These are phyloP conservation scores for Blastobasis lacticolella DNA, from an alignment of 2,888 invertebrate species.

Conservation along the genomic window DNA sequence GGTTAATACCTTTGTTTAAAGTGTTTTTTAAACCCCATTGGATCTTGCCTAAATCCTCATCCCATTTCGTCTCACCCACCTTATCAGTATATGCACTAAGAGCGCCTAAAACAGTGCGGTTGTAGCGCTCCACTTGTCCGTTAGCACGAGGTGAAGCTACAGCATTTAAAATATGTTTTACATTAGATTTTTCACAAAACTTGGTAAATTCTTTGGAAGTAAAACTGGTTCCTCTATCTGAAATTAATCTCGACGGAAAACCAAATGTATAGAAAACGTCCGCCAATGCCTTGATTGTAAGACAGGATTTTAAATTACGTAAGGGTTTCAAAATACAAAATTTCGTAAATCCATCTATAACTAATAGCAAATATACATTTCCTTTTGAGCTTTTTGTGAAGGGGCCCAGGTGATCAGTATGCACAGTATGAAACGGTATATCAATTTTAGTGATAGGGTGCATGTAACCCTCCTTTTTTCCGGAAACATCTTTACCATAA, in stretches of 20 bases:
- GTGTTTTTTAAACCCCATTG: too few species aligned
- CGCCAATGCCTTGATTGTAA: background rate
- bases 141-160: slow-evolving; percentile 14
- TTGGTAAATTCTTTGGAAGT: slow-evolving; percentile 4
- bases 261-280: slow-evolving; percentile 5
- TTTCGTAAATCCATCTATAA: slow-evolving; percentile 7
- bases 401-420: background rate
- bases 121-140: slow-evolving; percentile 9
- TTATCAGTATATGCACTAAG: slow-evolving; percentile 9
- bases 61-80: too few species aligned
- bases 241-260: slow-evolving; percentile 5
- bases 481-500: background rate
- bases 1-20: too few species aligned
- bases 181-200: slow-evolving; percentile 1
- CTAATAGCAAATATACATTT: slow-evolving; percentile 1
- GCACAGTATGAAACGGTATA: too few species aligned
- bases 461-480: background rate
- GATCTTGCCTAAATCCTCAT: too few species aligned
- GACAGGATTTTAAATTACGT: background rate
- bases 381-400: slow-evolving; percentile 6
- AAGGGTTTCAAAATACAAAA: slow-evolving; percentile 7
- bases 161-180: slow-evolving; percentile 15
- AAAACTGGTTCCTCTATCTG: slow-evolving; percentile 9
- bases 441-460: too few species aligned
- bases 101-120: slow-evolving; percentile 7